These are phyloP conservation scores for Andrena fulva DNA, from an alignment of 2,888 invertebrate genomes.

Conservation along the genomic window DNA sequence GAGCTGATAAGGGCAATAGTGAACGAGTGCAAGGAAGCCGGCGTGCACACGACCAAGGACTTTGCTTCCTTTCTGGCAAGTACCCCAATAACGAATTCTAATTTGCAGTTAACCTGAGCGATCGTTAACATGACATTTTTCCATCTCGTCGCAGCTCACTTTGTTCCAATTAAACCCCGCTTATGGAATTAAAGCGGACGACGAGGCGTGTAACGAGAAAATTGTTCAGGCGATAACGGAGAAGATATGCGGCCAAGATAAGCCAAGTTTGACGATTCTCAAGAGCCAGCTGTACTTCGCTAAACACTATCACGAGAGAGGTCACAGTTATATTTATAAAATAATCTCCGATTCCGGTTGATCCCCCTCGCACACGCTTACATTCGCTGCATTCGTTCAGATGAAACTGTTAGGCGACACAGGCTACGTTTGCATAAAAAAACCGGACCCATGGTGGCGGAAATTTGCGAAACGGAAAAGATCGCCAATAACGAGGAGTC, in stretches of 20 bases:
- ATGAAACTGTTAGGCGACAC: constrained; percentile 86
- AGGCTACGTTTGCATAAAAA: constrained; percentile 85
- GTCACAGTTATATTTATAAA: constrained; percentile 57
- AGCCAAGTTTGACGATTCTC: constrained; percentile 86
- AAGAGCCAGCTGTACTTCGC: constrained; percentile 88
- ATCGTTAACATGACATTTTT: constrained; percentile 1
- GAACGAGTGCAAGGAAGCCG: constrained; percentile 71
- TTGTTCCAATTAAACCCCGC: constrained; percentile 75
- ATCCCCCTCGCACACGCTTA: neutral
- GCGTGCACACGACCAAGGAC: constrained; percentile 74
- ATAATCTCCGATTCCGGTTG: neutral
- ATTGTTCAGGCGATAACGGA: constrained; percentile 72
- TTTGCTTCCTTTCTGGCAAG: constrained; percentile 79
- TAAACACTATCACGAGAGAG: constrained; percentile 86
- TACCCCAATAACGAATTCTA: neutral
- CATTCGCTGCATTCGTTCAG: constrained; percentile 57
- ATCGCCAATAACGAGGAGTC: constrained; percentile 83
- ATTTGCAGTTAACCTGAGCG: constrained; percentile 3
- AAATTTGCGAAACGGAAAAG: constrained; percentile 86
- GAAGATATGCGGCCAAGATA: constrained; percentile 78
- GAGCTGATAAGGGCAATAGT: constrained; percentile 72
- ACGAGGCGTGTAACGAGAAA: constrained; percentile 63
- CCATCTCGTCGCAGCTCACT: constrained; percentile 68
- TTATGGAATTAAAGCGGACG: constrained; percentile 67
- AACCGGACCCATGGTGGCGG: constrained; percentile 86